Evolutionary conservation across 2,888 invertebrate genomes (phyloP).

Genomic region (Podabrus alpinus): DNA sequence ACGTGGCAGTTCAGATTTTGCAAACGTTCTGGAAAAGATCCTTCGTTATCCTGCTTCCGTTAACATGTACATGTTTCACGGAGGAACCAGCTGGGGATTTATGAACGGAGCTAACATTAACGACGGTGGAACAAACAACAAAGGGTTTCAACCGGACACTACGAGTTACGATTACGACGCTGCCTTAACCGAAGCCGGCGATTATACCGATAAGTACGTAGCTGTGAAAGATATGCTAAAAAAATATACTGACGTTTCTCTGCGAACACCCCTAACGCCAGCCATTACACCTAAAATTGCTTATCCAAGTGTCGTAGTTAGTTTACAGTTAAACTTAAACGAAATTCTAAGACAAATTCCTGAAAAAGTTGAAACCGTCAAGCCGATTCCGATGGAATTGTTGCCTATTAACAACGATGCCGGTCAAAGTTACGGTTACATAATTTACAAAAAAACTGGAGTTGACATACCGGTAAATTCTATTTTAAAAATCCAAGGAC

Average conservation of each 20-base stretch:
- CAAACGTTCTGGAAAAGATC: conserved; percentile 24
- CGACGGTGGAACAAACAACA: conserved; percentile 28
- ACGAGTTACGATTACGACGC: conserved; percentile 70
- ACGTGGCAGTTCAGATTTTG: conserved; percentile 34
- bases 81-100: conserved; percentile 85
- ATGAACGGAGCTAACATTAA: conserved; percentile 50
- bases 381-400: conserved; percentile 38
- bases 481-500: conserved; percentile 50
- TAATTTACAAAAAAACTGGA: conserved; percentile 58
- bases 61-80: conserved; percentile 91
- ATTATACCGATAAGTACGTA: conserved; percentile 83
- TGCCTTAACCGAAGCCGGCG: conserved; percentile 86
- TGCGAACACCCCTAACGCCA: conserved; percentile 66
- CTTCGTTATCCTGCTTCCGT: conserved; percentile 61
- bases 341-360: conserved; percentile 40
- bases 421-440: conserved; percentile 62
- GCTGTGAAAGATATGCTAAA: conserved; percentile 64
- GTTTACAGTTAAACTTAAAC: conserved; percentile 61
- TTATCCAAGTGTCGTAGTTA: conserved; percentile 73
- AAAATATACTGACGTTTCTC: conserved; percentile 48
- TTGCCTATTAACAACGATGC: conserved; percentile 63
- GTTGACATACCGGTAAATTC: conserved; percentile 43
- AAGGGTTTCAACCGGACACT: conserved; percentile 49
- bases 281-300: conserved; percentile 73
- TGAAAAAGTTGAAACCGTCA: conserved; percentile 22